Conservation (phyloP, 2,888 invertebrate genomes). For the Drosophila parthenogenetica region DNA sequence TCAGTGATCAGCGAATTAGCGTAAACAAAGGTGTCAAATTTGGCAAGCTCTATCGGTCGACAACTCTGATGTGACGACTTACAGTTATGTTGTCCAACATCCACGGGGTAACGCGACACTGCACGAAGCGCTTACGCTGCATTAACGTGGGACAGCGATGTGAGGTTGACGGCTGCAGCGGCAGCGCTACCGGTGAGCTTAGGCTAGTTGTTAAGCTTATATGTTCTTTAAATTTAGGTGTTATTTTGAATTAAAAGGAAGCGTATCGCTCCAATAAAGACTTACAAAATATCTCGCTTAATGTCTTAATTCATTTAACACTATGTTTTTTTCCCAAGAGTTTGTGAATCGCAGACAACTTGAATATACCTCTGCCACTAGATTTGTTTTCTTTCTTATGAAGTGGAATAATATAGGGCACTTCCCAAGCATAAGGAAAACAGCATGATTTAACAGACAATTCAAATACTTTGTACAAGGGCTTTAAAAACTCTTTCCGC, state of each 20-base stretch:
- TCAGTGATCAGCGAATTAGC: too few species aligned
- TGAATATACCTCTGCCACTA: too few species aligned
- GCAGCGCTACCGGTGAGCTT: slow-evolving; percentile 2
- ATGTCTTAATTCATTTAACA: not conserved
- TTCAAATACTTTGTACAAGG: too few species aligned
- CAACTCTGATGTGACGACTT: not conserved
- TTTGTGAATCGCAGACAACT: too few species aligned
- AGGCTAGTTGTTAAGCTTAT: not conserved
- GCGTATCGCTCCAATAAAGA: not conserved
- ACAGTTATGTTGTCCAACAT: slow-evolving; percentile 1
- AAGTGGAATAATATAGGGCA: too few species aligned
- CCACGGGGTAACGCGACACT: not conserved
- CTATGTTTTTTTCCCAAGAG: too few species aligned
- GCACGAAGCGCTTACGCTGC: slow-evolving; percentile 5
- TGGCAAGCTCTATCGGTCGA: not conserved
- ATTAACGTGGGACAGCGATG: slow-evolving; percentile 2
- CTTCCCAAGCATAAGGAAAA: too few species aligned
- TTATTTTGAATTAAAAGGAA: not conserved
- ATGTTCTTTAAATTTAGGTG: slow-evolving; percentile 1
- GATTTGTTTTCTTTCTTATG: too few species aligned
- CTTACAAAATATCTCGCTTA: too few species aligned
- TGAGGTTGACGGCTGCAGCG: slow-evolving; percentile 2
- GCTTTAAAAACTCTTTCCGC: too few species aligned
- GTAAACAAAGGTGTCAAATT: too few species aligned
- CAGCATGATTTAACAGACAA: too few species aligned